phyloP scores from a whole-genome alignment of 2,113 vertebrate species.

The Poeciliopsis prolifica region DNA sequence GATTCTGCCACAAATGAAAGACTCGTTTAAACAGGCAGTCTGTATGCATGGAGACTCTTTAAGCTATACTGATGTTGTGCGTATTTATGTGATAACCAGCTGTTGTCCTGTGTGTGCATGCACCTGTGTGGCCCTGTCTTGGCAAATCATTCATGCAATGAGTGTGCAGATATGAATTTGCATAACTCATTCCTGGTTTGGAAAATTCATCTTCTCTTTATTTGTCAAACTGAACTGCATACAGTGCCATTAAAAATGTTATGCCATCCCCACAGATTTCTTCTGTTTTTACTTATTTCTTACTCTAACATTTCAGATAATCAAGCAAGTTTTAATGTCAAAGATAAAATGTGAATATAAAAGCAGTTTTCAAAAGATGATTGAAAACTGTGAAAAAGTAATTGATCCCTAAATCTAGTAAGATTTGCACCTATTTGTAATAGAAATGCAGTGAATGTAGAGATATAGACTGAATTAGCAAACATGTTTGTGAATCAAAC shows the following conservation, averaged over 20 bases:
- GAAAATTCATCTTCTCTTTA: neutral
- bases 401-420: neutral
- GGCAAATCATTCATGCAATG: constrained; percentile 24
- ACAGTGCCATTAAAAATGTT: neutral
- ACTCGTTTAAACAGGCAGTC: constrained; percentile 70
- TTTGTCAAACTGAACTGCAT: neutral
- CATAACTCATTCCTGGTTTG: neutral
- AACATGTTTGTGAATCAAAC: no score
- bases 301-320: neutral
- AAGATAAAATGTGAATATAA: no score
- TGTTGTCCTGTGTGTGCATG: constrained; percentile 20
- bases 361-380: neutral
- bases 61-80: constrained; percentile 50
- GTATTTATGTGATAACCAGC: constrained; percentile 22
- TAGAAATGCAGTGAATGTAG: no score
- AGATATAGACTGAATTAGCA: no score
- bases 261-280: neutral
- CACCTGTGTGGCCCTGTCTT: constrained; percentile 28
- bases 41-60: constrained; percentile 68
- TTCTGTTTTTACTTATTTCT: no score
- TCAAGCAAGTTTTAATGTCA: neutral
- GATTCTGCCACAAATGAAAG: constrained; percentile 53
- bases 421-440: no score
- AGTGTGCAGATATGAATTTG: neutral
- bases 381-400: neutral